Percentiles rank a stretch among this genome's conserved stretches.
Evolutionary conservation across 2,113 vertebrate species (phyloP).

Genomic region (Arizona elegans): DNA sequence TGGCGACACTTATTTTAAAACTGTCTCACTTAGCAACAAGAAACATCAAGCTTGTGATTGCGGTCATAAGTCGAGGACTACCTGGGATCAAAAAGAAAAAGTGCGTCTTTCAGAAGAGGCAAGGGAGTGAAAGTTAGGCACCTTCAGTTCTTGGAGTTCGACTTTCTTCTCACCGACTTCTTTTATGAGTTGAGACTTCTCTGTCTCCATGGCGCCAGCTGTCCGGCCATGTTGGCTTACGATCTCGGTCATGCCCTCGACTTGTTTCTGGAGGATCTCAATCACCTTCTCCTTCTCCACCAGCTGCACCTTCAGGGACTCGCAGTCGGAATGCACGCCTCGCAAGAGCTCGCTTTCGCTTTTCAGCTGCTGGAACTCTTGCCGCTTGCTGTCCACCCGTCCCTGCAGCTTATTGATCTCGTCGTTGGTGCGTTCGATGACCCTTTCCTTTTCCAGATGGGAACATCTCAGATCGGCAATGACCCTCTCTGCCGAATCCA

Average conservation of each 20-base stretch:
- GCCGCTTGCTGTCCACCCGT: conserved; percentile 62
- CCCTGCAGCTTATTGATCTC: conserved; percentile 62
- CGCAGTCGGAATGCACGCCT: conserved; percentile 47
- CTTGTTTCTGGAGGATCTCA: conserved; percentile 66
- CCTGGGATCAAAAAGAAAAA: background rate
- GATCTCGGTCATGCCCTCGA: conserved; percentile 64
- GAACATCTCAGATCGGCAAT: conserved; percentile 31
- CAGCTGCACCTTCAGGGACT: conserved; percentile 65
- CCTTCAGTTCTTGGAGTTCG: conserved; percentile 76
- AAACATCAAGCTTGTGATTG: rapidly evolving
- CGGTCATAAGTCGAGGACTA: background rate
- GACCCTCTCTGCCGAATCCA: conserved; percentile 66
- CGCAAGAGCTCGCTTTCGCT: conserved; percentile 57
- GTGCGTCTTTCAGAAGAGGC: background rate
- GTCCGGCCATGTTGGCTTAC: conserved; percentile 63
- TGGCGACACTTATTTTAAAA: background rate
- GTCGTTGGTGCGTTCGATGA: conserved; percentile 53
- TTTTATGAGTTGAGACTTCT: conserved; percentile 73
- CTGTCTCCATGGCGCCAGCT: conserved; percentile 66
- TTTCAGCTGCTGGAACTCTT: conserved; percentile 65
- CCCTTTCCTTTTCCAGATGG: conserved; percentile 62
- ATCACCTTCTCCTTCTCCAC: conserved; percentile 66
- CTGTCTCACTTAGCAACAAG: background rate
- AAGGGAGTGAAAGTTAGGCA: conserved; percentile 35
- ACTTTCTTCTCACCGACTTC: conserved; percentile 69